These are phyloP conservation scores for Chrysocyon brachyurus DNA, from an alignment of 2,797 vertebrate genomes.

Conservation along the genomic window DNA sequence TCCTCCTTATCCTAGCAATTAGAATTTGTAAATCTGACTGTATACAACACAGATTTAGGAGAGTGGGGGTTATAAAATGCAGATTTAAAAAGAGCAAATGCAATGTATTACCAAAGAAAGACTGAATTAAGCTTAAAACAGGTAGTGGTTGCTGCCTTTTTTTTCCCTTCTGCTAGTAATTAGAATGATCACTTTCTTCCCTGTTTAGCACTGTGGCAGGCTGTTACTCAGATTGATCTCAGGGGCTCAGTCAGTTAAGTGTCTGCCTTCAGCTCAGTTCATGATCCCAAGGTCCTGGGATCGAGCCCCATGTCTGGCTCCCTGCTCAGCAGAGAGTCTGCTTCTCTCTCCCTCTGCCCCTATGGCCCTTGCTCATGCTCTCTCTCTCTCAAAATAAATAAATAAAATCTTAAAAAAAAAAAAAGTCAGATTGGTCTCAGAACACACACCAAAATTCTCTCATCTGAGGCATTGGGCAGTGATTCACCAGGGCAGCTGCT, in stretches of 20 bases:
- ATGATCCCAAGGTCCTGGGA: background rate
- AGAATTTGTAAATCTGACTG: slow-evolving; percentile 14
- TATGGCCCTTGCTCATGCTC: background rate
- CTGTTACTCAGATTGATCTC: background rate
- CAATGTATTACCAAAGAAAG: background rate
- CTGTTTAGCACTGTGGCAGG: accelerated
- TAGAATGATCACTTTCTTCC: background rate
- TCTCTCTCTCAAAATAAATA: background rate
- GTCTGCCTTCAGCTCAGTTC: background rate
- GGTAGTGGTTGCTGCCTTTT: background rate
- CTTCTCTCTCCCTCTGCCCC: background rate
- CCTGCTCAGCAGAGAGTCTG: background rate
- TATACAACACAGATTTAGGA: background rate
- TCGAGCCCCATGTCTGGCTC: background rate
- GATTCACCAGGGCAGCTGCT: slow-evolving; percentile 56
- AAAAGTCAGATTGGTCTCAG: background rate
- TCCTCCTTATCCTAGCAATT: background rate
- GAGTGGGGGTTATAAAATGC: background rate
- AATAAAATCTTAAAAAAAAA: background rate
- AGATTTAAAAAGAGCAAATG: background rate
- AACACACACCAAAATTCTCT: slow-evolving; percentile 55
- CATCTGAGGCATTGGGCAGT: slow-evolving; percentile 43
- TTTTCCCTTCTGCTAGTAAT: background rate
- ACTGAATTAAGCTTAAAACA: background rate
- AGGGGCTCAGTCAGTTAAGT: background rate